Conservation (phyloP, 2,113 vertebrate genomes). For the Brachypteracias leptosomus region DNA sequence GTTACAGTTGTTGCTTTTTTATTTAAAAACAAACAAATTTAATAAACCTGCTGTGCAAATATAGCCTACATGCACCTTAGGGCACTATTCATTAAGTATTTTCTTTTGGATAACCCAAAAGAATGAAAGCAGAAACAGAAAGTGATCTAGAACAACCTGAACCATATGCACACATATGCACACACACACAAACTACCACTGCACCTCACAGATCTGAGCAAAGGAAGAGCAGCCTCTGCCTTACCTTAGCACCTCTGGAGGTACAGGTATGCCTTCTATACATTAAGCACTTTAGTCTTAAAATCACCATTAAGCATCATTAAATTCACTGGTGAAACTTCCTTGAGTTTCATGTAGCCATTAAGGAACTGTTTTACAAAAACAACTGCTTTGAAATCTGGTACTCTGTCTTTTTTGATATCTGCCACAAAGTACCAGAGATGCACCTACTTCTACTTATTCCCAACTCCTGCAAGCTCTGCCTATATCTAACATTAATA, state of each 20-base stretch:
- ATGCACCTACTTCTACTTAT: not conserved
- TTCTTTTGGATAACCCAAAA: not conserved
- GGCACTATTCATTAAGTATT: not conserved
- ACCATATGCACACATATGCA: rapidly evolving
- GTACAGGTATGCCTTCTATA: not conserved
- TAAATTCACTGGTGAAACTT: not conserved
- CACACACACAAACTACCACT: not conserved
- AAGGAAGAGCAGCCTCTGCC: not conserved
- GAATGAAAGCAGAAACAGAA: not conserved
- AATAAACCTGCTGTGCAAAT: not conserved
- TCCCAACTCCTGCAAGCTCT: not conserved
- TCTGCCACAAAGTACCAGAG: not conserved
- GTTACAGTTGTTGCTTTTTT: not conserved
- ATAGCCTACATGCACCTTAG: not conserved
- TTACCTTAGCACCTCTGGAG: not conserved
- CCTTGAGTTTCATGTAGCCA: not conserved
- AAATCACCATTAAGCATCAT: not conserved
- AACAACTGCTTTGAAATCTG: not conserved
- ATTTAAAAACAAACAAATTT: not conserved
- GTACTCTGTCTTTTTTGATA: not conserved
- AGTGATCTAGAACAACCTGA: not conserved
- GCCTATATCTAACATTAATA: not conserved
- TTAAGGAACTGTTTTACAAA: not conserved
- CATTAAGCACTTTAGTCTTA: not conserved
- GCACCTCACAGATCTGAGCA: not conserved